A percentile compares a stretch with the other conserved stretches of the same genome.
Evolutionary conservation across 2,888 invertebrate genomes (phyloP).

Genomic region (Aricia artaxerxes): DNA sequence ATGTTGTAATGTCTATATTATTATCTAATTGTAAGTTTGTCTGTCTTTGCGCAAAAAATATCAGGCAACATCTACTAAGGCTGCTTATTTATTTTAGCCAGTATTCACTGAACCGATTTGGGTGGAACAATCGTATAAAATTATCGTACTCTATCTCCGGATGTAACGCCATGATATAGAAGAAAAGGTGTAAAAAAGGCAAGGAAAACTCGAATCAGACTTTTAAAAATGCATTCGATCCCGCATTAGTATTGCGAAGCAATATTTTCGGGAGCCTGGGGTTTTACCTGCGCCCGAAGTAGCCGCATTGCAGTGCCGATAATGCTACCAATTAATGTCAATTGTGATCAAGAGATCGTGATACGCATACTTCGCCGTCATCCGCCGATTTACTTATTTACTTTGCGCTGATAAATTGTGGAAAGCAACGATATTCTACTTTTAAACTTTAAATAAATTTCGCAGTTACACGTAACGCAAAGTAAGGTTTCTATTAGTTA

Average conservation of each 20-base stretch:
- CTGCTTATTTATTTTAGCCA: too few relatives aligned
- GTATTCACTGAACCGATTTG: too few relatives aligned
- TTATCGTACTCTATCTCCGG: not conserved
- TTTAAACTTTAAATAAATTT: not conserved
- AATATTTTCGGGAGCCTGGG: not conserved
- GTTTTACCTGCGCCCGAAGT: not conserved
- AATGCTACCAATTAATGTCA: slow-evolving; percentile 4
- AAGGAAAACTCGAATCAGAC: not conserved
- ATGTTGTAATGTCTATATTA: too few relatives aligned
- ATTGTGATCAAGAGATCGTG: slow-evolving; percentile 7
- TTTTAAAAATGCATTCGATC: not conserved
- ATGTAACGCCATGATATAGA: not conserved
- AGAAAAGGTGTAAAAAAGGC: not conserved
- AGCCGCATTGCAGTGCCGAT: slow-evolving; percentile 7
- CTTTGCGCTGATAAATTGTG: not conserved
- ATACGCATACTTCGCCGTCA: not conserved
- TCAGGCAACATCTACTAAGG: too few relatives aligned
- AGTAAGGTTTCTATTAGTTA: not conserved
- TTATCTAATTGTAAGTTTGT: too few relatives aligned
- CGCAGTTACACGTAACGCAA: not conserved
- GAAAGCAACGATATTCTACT: not conserved
- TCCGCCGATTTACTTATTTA: not conserved
- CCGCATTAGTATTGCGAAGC: not conserved
- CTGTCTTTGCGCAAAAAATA: too few relatives aligned
- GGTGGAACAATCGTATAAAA: too few relatives aligned